Conservation (phyloP, 2,797 vertebrate genomes). For the Hoplostethus atlanticus region DNA sequence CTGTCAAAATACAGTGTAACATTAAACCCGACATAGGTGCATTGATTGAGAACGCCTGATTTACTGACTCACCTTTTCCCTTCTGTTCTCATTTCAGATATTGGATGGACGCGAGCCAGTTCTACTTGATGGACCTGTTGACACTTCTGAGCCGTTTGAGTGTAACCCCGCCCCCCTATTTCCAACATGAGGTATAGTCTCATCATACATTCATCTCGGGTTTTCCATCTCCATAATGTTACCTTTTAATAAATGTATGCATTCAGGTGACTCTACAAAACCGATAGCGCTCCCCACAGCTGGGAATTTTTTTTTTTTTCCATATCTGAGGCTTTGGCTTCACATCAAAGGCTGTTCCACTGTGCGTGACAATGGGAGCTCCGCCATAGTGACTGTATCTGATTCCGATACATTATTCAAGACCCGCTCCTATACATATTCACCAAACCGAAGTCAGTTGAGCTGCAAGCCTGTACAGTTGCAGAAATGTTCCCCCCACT, state of each 20-base stretch:
- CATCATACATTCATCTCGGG: constrained; percentile 34
- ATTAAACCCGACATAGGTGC: constrained; percentile 21
- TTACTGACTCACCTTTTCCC: constrained; percentile 14
- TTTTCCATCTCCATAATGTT: constrained; percentile 53
- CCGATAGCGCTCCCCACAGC: constrained; percentile 54
- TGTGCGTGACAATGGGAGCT: constrained; percentile 52
- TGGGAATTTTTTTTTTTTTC: constrained; percentile 9
- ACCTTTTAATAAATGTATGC: constrained; percentile 58
- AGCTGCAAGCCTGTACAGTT: constrained; percentile 50
- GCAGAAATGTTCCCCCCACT: constrained; percentile 53
- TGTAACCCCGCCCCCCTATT: background rate
- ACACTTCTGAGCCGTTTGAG: constrained; percentile 1
- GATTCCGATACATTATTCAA: constrained; percentile 77
- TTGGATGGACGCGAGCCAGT: constrained; percentile 15
- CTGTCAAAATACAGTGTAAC: constrained; percentile 33
- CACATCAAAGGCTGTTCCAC: constrained; percentile 72
- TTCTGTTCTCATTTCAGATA: constrained; percentile 33
- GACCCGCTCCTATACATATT: constrained; percentile 67
- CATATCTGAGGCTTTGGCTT: constrained; percentile 61
- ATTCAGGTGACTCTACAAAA: constrained; percentile 64
- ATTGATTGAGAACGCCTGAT: constrained; percentile 25
- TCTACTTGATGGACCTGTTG: background rate
- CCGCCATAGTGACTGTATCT: constrained; percentile 42
- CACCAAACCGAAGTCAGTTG: constrained; percentile 66
- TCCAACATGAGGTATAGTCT: constrained; percentile 35